Evolutionary conservation across 2,113 vertebrate genomes (phyloP).

Genomic region (Theristicus caerulescens): DNA sequence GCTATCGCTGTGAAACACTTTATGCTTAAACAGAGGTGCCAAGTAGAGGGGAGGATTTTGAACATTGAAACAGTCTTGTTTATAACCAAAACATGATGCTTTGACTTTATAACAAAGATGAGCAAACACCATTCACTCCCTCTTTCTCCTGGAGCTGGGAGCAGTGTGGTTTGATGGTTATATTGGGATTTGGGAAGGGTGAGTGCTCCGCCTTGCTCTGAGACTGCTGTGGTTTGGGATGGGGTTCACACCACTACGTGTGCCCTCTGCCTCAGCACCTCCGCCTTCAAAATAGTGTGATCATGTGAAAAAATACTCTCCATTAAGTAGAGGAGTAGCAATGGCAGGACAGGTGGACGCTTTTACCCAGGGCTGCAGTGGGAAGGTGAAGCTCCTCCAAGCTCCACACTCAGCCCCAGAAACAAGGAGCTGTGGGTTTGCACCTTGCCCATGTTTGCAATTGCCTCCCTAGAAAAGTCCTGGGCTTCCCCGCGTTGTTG

Average conservation of each 20-base stretch:
- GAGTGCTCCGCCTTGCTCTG: rapidly evolving
- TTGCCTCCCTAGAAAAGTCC: not conserved
- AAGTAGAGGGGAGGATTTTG: not conserved
- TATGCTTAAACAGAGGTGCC: not conserved
- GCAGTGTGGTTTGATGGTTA: not conserved
- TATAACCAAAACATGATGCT: slow-evolving; percentile 17
- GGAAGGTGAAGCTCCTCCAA: not conserved
- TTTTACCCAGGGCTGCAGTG: not conserved
- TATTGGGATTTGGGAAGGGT: not conserved
- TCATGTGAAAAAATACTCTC: not conserved
- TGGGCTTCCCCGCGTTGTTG: rapidly evolving
- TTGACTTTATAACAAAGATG: not conserved
- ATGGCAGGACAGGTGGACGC: not conserved
- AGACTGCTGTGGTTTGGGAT: not conserved
- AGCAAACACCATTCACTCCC: not conserved
- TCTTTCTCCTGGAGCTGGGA: not conserved
- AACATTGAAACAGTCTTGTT: not conserved
- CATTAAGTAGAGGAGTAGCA: not conserved
- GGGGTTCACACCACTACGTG: rapidly evolving
- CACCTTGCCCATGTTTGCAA: not conserved
- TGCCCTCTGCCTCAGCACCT: not conserved
- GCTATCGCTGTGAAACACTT: not conserved
- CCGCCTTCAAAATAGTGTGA: not conserved
- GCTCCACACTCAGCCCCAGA: not conserved
- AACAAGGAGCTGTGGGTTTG: not conserved